phyloP scores from a whole-genome alignment of 2,797 vertebrate species.

The Schizopygopsis malacanthus region DNA sequence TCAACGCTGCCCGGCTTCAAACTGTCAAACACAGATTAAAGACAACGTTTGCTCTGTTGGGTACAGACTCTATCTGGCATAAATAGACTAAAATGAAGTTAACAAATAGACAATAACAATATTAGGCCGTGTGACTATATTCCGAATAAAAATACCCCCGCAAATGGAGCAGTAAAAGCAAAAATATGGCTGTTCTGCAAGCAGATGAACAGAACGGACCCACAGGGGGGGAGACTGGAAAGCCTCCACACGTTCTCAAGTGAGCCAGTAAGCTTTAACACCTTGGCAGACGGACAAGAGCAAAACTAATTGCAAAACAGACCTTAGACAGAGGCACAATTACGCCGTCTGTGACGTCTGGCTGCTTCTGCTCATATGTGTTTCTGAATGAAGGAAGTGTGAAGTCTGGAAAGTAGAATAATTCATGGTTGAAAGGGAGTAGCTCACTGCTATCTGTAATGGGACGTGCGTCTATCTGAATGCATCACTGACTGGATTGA shows the following conservation, averaged over 20 bases:
- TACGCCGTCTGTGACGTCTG: constrained; percentile 46
- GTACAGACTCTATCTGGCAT: constrained; percentile 25
- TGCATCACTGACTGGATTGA: constrained; percentile 12
- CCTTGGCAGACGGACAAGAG: constrained; percentile 56
- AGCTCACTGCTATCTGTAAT: constrained; percentile 6
- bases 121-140: constrained; percentile 5
- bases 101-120: constrained; percentile 19
- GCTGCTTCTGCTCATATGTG: constrained; percentile 6
- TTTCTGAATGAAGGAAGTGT: constrained; percentile 37
- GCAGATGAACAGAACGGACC: constrained; percentile 43
- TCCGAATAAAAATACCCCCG: neutral
- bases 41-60: constrained; percentile 1
- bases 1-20: neutral
- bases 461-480: constrained; percentile 1
- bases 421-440: constrained; percentile 10
- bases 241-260: constrained; percentile 40
- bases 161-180: constrained; percentile 30
- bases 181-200: constrained; percentile 31
- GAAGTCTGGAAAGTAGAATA: constrained; percentile 21
- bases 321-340: constrained; percentile 55
- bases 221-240: constrained; percentile 45
- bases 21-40: constrained; percentile 31
- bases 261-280: constrained; percentile 44
- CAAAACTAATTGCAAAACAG: constrained; percentile 46
- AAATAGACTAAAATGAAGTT: constrained; percentile 13